These are phyloP conservation scores for Rhodinocichla rosea DNA, from an alignment of 2,113 vertebrate species.

Conservation along the genomic window DNA sequence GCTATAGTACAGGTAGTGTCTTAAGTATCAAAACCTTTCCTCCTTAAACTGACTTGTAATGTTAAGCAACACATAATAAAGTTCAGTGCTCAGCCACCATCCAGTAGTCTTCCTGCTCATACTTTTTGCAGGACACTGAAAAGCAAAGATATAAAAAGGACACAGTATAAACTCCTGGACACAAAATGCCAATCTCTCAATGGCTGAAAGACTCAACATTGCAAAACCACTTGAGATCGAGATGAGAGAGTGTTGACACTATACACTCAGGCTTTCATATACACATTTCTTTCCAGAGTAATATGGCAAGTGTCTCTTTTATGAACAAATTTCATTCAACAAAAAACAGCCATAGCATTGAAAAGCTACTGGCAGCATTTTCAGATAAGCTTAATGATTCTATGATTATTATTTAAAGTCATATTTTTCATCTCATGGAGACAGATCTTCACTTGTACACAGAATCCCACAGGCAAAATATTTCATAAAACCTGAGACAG, in stretches of 20 bases:
- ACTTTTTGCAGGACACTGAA: neutral
- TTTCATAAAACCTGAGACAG: neutral
- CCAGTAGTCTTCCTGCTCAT: neutral
- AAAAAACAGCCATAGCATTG: neutral
- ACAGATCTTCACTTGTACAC: neutral
- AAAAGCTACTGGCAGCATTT: neutral
- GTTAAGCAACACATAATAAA: neutral
- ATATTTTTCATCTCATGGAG: neutral
- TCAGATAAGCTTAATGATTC: neutral
- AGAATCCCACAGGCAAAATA: neutral
- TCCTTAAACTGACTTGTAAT: neutral
- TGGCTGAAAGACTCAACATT: neutral
- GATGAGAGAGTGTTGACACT: neutral
- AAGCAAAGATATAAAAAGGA: neutral
- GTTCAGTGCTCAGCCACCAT: neutral
- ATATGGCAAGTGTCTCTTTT: neutral
- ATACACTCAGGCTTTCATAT: neutral
- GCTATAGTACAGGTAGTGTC: neutral
- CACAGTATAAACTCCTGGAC: neutral
- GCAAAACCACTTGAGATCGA: neutral
- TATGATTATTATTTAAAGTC: neutral
- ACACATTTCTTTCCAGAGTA: neutral
- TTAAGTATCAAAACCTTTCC: neutral
- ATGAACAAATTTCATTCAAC: neutral
- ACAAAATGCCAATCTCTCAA: neutral